Evolutionary conservation across 2,888 invertebrate genomes (phyloP), one percentile per base, ranked within the genome.

Genomic region (Harpagoxenus sublaevis): DNA sequence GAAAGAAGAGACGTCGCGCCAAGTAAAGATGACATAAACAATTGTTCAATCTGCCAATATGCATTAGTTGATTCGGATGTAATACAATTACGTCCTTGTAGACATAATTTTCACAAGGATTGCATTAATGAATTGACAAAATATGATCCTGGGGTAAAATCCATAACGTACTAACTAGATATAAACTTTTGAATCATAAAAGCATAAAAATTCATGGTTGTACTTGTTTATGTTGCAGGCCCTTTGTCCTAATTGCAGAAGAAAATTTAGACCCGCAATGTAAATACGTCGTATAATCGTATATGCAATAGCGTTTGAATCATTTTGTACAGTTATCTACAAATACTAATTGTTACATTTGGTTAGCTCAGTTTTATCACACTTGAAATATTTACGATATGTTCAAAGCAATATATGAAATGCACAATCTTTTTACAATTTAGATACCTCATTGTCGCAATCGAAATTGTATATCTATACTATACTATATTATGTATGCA

Each of bases 191-290:
- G n/a, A 28, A 15, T 12, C 35, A 2, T 18, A 23, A 23, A 23
- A 23, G n/a, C 12, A 45, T 0, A 18, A 15, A 70, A 5, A 35
- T 31, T 79, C 10, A 60, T 28, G 35, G 18, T 35, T 48, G 3
- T 39, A 60, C 4, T 71, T 15, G 12, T 71, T 81, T 81, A 48
- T 51, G 60, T 81, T 81, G 18, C 73, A 81, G 79, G 79, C 79
- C n/a, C 6, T 35, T 62, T 81, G 79, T 9, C 79, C 79, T 62
- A 81, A 81, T 71, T 81, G 79, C 60, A 81, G 79, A 81, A 62
- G 60, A 60, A 23, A 48, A 12, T 60, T 79, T 45, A 45, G 8
- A 12, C 12, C 48, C 8, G 18, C 23, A 12, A 57, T 48, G 28
- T 81, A 81, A 62, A 51, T 51, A 70, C 6, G 4, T 60, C 42